Conservation (phyloP, 2,113 vertebrate genomes). For the Sminthopsis crassicaudata region DNA sequence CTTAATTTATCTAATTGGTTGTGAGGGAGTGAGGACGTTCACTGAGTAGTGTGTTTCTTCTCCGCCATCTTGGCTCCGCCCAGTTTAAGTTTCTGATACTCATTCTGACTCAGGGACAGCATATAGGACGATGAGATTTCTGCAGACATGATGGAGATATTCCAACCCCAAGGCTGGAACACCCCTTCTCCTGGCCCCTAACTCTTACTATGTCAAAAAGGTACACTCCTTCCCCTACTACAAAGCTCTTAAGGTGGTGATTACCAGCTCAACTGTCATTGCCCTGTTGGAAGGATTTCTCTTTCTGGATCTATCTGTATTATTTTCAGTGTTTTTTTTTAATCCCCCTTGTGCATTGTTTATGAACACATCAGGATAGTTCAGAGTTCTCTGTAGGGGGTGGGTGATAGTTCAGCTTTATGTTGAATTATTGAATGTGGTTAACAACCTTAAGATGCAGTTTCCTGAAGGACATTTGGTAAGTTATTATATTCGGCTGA, state of each 20-base stretch:
- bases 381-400: neutral
- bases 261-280: neutral
- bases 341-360: neutral
- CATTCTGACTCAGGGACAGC: neutral
- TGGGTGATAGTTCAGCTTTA: neutral
- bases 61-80: no score
- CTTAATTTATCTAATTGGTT: no score
- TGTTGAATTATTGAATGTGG: conserved; percentile 3
- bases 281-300: neutral
- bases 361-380: neutral
- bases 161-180: neutral
- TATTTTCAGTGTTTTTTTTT: neutral
- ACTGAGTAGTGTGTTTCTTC: no score
- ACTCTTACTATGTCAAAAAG: neutral
- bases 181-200: neutral
- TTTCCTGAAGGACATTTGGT: conserved; percentile 32
- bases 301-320: neutral
- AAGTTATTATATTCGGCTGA: conserved; percentile 18
- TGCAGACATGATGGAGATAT: neutral
- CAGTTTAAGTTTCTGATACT: neutral
- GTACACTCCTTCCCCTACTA: neutral
- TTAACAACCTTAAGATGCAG: conserved; percentile 31
- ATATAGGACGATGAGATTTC: neutral
- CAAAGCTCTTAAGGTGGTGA: neutral
- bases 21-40: no score